A percentile compares a stretch with the other conserved stretches of the same genome.
Evolutionary conservation across 1,140 invertebrate species (phyloP).

Genomic region (Stenopsyche tienmushanensis): DNA sequence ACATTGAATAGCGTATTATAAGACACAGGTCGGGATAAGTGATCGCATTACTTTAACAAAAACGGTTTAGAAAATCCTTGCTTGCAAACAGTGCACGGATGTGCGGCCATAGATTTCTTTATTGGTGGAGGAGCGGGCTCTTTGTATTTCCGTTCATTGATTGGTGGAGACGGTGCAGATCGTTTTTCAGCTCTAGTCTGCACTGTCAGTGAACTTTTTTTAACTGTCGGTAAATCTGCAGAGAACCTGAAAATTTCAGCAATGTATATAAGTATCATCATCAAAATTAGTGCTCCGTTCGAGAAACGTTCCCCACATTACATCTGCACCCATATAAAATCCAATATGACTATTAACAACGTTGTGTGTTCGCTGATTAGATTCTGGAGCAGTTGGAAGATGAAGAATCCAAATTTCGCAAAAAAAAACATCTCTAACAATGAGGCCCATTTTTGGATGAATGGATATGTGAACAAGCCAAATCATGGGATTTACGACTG

Average conservation of each 20-base stretch:
- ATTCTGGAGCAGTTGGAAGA: background rate
- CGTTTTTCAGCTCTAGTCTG: conserved; percentile 15
- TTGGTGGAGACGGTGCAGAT: background rate
- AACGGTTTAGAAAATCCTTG: conserved; percentile 3
- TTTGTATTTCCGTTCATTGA: conserved; percentile 1
- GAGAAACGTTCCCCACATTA: too few relatives aligned
- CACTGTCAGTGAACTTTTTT: background rate
- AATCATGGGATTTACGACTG: too few relatives aligned
- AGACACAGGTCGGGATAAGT: background rate
- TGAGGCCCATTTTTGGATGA: too few relatives aligned
- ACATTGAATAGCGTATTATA: background rate
- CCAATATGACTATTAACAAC: background rate
- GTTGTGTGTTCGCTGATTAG: background rate
- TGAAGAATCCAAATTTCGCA: too few relatives aligned
- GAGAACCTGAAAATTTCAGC: conserved; percentile 1
- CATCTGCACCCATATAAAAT: background rate
- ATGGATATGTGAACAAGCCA: too few relatives aligned
- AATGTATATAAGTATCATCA: background rate
- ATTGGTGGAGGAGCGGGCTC: background rate
- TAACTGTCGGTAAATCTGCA: conserved; percentile 1
- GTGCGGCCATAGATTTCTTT: conserved; percentile 9
- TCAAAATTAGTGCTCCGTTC: too few relatives aligned
- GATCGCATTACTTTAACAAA: background rate
- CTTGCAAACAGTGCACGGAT: conserved; percentile 12
- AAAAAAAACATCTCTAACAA: too few relatives aligned